Base-by-base conservation (phyloP, 2,888 invertebrate species). In the Noctua janthe region DNA sequence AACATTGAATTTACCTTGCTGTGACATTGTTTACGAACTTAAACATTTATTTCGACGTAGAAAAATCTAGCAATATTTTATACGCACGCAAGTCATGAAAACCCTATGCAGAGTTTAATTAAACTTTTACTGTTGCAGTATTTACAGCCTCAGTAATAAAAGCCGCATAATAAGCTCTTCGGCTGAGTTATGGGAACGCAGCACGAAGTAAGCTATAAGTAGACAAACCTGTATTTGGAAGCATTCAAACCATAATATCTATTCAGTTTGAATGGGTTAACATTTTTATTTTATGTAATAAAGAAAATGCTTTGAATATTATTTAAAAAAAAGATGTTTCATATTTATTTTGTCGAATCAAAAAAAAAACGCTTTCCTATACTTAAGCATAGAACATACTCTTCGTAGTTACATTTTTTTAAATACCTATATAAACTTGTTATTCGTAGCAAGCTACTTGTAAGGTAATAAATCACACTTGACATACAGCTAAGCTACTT, bases 71-170 rank as follows among this genome's bases (percentile, higher is more conserved):
- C 15, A 39, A 15, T 67, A 74, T 74, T 39, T 51, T 23, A 51
- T 39, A 66, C 13, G 74, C 74, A 66, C 29, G 39, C 23, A 35
- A 56, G 29, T 51, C n/a, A 71, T 83, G 20, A 71, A 83, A 83
- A 49, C 20, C 15, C 23, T 59, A 83, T 67, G 56, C 78, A 66
- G 56, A 71, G 59, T 71, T 66, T 23, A 66, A 71, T 77, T 0
- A 66, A 43, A 69, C 56, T 76, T 71, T 70, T 66, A 69, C 51
- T n/a, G n/a, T 70, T 84, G 59, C 59, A 67, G 39, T 76, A 76
- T 71, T 71, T 78, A 59, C 56, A 84, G 51, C 67, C 23, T 72
- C 62, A 56, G 11, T 69, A 62, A 82, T 84, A 84, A 72, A 84
- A 71, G 39, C 23, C 5, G 39, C 47, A 54, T 54, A 71, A 71